phyloP scores from a whole-genome alignment of 2,113 vertebrate genomes.

The Semicossyphus pulcher region DNA sequence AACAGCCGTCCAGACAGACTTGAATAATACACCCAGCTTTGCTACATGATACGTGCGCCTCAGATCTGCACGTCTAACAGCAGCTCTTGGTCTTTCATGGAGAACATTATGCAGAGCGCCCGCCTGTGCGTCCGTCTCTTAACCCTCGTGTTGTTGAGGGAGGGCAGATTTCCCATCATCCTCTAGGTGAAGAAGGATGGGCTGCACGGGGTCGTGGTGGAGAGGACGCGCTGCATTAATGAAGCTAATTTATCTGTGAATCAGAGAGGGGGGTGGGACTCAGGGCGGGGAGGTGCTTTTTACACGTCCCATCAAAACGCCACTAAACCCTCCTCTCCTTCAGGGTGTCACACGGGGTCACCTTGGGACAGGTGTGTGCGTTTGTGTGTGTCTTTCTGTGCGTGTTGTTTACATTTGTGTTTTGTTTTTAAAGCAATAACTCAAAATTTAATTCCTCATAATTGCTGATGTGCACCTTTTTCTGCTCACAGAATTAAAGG shows the following conservation, averaged over 20 bases:
- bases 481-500: constrained; percentile 1
- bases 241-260: constrained; percentile 78
- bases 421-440: constrained; percentile 7
- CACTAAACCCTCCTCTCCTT: constrained; percentile 73
- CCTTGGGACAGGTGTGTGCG: constrained; percentile 73
- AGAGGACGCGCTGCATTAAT: constrained; percentile 72
- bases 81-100: constrained; percentile 36
- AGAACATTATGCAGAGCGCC: constrained; percentile 64
- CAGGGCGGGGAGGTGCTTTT: constrained; percentile 60
- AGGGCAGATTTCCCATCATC: constrained; percentile 73
- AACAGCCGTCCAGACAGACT: constrained; percentile 56
- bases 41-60: constrained; percentile 65
- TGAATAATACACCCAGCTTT: constrained; percentile 75
- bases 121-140: constrained; percentile 41
- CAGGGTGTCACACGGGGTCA: constrained; percentile 69
- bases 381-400: constrained; percentile 9
- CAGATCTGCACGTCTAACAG: constrained; percentile 41
- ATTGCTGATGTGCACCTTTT: constrained; percentile 13
- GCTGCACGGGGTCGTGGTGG: constrained; percentile 57
- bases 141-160: constrained; percentile 50
- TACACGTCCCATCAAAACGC: constrained; percentile 78
- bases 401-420: constrained; percentile 26
- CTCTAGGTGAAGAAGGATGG: constrained; percentile 70
- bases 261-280: constrained; percentile 65
- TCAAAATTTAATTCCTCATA: constrained; percentile 11